Evolutionary conservation across 2,113 vertebrate species (phyloP).

Genomic region (Triplophysa siluroides): DNA sequence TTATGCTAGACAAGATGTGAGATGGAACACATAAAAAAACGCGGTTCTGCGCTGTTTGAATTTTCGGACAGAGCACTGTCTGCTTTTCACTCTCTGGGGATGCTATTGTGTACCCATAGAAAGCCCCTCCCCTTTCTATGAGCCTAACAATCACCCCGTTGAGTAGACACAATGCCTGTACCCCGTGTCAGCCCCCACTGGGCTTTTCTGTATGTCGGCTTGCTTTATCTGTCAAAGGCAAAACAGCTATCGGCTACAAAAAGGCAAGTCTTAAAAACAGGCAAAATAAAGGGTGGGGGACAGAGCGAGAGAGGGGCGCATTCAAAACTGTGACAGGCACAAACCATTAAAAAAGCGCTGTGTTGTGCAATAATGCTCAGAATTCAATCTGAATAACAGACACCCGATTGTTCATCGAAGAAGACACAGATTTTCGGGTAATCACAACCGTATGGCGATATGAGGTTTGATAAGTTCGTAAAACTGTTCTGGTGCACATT

Average conservation of each 20-base stretch:
- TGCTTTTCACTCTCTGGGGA: constrained; percentile 68
- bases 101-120: constrained; percentile 68
- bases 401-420: neutral
- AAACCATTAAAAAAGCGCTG: neutral
- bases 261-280: constrained; percentile 74
- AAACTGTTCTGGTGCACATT: no score
- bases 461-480: no score
- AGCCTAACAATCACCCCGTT: constrained; percentile 68
- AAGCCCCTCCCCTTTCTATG: constrained; percentile 65
- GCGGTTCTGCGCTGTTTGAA: constrained; percentile 38
- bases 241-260: constrained; percentile 68
- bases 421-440: neutral
- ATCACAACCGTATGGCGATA: constrained; percentile 6
- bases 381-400: neutral
- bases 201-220: constrained; percentile 60
- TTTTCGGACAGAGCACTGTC: constrained; percentile 47
- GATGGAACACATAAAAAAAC: constrained; percentile 27
- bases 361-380: neutral
- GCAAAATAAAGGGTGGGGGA: constrained; percentile 48
- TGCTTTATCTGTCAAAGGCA: constrained; percentile 70
- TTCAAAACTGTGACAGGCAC: neutral
- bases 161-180: constrained; percentile 69
- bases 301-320: constrained; percentile 58
- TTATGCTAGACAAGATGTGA: constrained; percentile 31
- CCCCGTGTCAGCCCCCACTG: constrained; percentile 65